Conservation (phyloP, 1,140 invertebrate species). For the Pseudomyrmex sp. region DNA sequence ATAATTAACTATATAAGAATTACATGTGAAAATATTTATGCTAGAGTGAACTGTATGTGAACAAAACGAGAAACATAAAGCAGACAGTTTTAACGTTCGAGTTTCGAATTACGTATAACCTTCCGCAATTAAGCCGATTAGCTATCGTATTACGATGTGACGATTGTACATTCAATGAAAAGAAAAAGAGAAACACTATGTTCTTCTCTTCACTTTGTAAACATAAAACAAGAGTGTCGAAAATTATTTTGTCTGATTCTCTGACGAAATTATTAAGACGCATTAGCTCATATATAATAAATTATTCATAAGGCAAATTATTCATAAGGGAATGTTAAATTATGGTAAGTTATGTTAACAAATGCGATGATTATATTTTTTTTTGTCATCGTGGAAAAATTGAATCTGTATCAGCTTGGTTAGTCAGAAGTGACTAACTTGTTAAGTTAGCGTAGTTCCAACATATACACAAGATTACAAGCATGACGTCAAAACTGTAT, state of each 20-base stretch:
- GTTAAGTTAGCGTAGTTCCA: too few relatives aligned
- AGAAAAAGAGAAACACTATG: neutral
- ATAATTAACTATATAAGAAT: neutral
- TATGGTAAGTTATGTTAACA: conserved; percentile 36
- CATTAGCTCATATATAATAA: conserved; percentile 9
- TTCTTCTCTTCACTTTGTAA: neutral
- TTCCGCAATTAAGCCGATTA: conserved; percentile 23
- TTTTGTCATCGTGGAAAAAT: neutral
- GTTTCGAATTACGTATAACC: neutral
- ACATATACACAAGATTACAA: too few relatives aligned
- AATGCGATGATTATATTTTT: conserved; percentile 5
- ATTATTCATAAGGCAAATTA: conserved; percentile 14
- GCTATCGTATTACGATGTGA: conserved; percentile 6
- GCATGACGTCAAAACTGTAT: too few relatives aligned
- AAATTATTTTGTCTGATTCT: neutral
- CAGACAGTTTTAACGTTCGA: neutral
- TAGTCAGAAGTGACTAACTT: too few relatives aligned
- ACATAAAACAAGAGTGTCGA: too few relatives aligned
- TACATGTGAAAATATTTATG: neutral
- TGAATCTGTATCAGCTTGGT: neutral
- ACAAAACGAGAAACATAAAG: neutral
- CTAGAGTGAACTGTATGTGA: neutral
- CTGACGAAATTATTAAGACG: conserved; percentile 11
- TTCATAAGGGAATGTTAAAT: neutral
- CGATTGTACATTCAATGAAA: neutral